These are phyloP conservation scores for Cynopterus sphinx DNA, from an alignment of 2,797 vertebrate species.

Conservation along the genomic window DNA sequence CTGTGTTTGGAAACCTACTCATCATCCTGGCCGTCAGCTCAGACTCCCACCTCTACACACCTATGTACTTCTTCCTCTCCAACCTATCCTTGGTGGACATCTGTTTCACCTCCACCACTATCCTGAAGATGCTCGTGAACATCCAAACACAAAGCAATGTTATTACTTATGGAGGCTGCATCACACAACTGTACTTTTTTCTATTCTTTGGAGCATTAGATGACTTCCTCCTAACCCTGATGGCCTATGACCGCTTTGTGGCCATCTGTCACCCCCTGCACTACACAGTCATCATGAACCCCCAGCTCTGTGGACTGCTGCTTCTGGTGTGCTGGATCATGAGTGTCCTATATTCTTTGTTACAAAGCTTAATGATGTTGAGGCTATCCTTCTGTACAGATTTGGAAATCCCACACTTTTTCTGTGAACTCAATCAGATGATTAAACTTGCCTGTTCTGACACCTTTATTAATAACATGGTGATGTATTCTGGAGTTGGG, in stretches of 20 bases:
- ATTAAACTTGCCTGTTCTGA: not conserved
- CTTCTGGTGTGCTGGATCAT: constrained; percentile 3
- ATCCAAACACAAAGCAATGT: not conserved
- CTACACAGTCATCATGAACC: constrained; percentile 16
- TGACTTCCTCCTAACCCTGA: constrained; percentile 53
- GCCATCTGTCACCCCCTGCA: constrained; percentile 57
- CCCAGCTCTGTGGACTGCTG: constrained; percentile 23
- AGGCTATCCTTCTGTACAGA: not conserved
- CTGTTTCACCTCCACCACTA: not conserved
- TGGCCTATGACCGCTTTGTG: constrained; percentile 73
- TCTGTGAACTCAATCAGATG: not conserved
- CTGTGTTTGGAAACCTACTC: constrained; percentile 57
- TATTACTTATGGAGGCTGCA: constrained; percentile 46
- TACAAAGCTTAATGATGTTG: not conserved
- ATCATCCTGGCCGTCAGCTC: constrained; percentile 45
- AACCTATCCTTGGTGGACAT: constrained; percentile 24
- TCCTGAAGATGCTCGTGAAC: constrained; percentile 63
- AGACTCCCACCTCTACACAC: too few species aligned
- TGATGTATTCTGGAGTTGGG: not conserved
- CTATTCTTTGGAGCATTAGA: constrained; percentile 49
- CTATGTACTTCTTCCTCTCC: constrained; percentile 74
- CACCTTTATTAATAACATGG: not conserved
- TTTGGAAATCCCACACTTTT: not conserved
- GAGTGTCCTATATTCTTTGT: not conserved
- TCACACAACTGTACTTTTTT: constrained; percentile 67